Conservation (phyloP, 2,888 invertebrate species). For the Bombylius discolor region DNA sequence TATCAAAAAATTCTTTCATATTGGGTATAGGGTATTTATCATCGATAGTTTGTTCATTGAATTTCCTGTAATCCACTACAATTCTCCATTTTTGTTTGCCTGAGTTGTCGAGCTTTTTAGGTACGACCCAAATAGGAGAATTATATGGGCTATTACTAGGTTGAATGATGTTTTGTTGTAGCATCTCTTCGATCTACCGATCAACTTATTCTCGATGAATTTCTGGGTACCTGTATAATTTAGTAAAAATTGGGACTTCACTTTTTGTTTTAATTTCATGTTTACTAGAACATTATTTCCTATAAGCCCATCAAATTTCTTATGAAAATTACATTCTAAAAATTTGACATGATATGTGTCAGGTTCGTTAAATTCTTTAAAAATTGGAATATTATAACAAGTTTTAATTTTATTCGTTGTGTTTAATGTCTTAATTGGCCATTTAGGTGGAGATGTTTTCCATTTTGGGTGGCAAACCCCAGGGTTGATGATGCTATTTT, state of each 20-base stretch:
- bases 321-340: constrained; percentile 1
- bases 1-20: constrained; percentile 18
- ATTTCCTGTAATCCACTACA: constrained; percentile 4
- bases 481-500: constrained; percentile 5
- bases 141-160: constrained; percentile 16
- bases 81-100: constrained; percentile 4
- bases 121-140: constrained; percentile 17
- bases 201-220: constrained; percentile 11
- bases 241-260: constrained; percentile 7
- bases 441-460: constrained; percentile 1
- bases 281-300: constrained; percentile 4
- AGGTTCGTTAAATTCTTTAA: background rate
- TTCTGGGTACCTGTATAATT: constrained; percentile 11
- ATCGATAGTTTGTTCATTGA: constrained; percentile 14
- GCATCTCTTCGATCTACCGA: constrained; percentile 11
- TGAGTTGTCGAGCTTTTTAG: constrained; percentile 13
- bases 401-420: background rate
- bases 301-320: constrained; percentile 5
- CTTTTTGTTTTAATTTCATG: constrained; percentile 4
- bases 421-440: background rate
- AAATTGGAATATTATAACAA: background rate
- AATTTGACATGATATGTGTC: background rate
- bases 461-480: background rate
- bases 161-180: constrained; percentile 15
- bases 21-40: constrained; percentile 17